phyloP scores from a whole-genome alignment of 2,797 vertebrate genomes.

The Natrix natrix region DNA sequence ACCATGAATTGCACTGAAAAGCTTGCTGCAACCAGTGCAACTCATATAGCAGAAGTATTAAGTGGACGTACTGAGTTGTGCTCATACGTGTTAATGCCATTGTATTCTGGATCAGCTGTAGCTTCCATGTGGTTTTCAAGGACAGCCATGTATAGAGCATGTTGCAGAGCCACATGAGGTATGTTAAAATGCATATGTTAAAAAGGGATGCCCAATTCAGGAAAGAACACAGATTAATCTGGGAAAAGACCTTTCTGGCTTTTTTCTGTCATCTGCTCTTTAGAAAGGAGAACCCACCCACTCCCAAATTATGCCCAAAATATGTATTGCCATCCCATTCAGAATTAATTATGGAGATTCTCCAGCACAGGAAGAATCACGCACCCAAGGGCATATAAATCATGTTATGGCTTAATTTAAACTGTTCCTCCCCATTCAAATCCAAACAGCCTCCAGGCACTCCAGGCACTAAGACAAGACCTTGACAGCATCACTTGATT shows the following conservation, averaged over 20 bases:
- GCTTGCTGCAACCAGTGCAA: background rate
- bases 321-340: background rate
- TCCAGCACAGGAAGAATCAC: background rate
- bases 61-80: background rate
- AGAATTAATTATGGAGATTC: background rate
- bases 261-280: background rate
- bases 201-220: background rate
- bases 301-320: background rate
- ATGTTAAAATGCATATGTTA: background rate
- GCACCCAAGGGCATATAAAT: background rate
- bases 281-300: background rate
- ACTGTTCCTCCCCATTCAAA: background rate
- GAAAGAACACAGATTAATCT: background rate
- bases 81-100: background rate
- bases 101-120: background rate
- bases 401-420: background rate
- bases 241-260: background rate
- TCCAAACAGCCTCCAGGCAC: background rate
- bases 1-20: background rate
- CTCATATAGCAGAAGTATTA: background rate
- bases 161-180: background rate
- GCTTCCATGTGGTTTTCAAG: background rate
- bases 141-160: background rate
- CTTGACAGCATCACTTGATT: background rate
- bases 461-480: background rate